Percentiles rank a stretch among this genome's conserved stretches.
Conservation (phyloP, 2,113 vertebrate species). For the Corythornis vintsioides region DNA sequence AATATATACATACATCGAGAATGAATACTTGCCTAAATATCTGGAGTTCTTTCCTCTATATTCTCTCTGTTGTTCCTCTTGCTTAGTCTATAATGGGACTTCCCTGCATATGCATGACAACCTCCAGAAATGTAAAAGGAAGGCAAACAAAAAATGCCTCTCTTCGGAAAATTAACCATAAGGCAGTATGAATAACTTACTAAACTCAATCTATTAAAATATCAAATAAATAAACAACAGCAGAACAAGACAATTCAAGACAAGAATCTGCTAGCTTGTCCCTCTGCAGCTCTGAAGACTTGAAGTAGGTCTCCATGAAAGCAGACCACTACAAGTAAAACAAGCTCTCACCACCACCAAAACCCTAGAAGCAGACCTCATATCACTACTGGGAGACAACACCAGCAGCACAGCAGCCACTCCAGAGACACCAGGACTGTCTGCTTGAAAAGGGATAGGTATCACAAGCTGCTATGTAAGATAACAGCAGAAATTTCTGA, state of each 20-base stretch:
- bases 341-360: background rate
- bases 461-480: conserved; percentile 45
- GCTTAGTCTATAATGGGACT: background rate
- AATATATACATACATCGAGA: background rate
- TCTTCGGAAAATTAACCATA: background rate
- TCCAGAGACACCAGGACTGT: background rate
- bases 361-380: background rate
- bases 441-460: conserved; percentile 28
- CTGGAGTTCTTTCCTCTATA: background rate
- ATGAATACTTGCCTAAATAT: background rate
- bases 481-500: conserved; percentile 55
- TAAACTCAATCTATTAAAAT: background rate
- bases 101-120: background rate
- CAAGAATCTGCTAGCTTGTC: background rate
- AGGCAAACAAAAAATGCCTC: background rate
- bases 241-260: background rate
- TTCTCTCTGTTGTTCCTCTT: background rate
- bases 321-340: background rate
- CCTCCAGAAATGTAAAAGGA: background rate
- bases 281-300: background rate
- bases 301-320: background rate
- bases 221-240: background rate
- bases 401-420: background rate
- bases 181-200: background rate
- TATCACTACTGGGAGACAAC: background rate